Evolutionary conservation across 2,888 invertebrate species (phyloP), one percentile per base, ranked within the genome.

Genomic region (Acronicta alni): DNA sequence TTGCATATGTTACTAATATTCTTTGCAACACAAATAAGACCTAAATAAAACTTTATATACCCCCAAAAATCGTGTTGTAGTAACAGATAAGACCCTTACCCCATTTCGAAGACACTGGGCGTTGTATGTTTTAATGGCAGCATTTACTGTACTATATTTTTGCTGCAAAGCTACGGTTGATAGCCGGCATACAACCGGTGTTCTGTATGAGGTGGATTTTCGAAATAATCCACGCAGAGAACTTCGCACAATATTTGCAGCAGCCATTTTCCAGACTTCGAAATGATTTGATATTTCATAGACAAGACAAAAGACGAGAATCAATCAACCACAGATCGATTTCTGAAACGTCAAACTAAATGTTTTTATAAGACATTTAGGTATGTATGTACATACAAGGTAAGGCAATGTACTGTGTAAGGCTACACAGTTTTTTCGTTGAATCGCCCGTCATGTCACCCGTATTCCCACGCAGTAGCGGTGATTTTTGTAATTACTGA

Each of bases 171-270:
- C 90, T 72, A 93, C 86, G 47, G 91, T 88, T 15, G 94, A 92
- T 64, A 94, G 85, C 73, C 93, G 87, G 78, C 93, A 93, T 77
- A 89, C 88, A 70, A 89, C 89, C 79, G 92, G 90, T 75, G 89
- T 86, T 78, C 75, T 91, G 63, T 85, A 88, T 15, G 85, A 79
- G 26, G 87, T 79, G 78, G 93, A 87, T 89, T 90, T 92, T 83
- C 91, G 86, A 83, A 93, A 84, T 85, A 94, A 87, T 84, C 92
- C 92, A 84, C 81, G 82, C 64, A 94, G 85, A 84, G 89, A 92
- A 88, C 89, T 92, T 84, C 94, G 93, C 74, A 88, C 87, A 78
- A 94, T 81, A 86, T 87, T 91, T 65, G 83, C 88, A 75, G 93
- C 93, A 89, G 94, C 94, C 94, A 94, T 94, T 92, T 77, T 79